Conservation (phyloP, 1,140 invertebrate genomes). For the Hesperophylax magnus region DNA sequence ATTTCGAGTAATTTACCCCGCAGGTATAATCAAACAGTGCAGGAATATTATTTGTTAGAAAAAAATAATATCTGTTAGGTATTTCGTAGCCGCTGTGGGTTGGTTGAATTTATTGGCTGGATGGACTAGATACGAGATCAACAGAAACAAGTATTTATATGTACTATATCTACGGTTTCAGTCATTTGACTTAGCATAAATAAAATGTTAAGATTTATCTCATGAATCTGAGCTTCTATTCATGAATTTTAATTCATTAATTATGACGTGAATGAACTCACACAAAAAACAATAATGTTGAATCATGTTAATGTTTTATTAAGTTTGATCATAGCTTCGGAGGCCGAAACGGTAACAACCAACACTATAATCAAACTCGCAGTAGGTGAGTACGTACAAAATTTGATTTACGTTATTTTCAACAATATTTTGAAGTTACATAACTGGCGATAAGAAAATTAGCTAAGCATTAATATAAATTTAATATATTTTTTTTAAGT, state of each 20-base stretch:
- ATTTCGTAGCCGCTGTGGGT: background rate
- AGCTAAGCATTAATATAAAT: too few relatives aligned
- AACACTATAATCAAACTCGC: too few relatives aligned
- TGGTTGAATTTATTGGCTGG: conserved; percentile 1
- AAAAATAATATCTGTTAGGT: conserved; percentile 13
- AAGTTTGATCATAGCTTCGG: too few relatives aligned
- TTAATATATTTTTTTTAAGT: too few relatives aligned
- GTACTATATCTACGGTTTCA: background rate
- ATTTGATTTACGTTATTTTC: too few relatives aligned
- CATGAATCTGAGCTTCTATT: background rate
- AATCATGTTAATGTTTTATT: too few relatives aligned
- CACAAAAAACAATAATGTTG: background rate
- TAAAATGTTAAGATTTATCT: conserved; percentile 24
- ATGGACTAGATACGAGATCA: conserved; percentile 5
- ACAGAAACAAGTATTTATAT: background rate
- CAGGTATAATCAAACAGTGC: conserved; percentile 20
- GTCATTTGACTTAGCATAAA: conserved; percentile 14
- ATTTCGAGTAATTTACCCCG: conserved; percentile 28
- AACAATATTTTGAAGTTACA: too few relatives aligned
- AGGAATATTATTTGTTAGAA: background rate
- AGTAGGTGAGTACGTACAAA: too few relatives aligned
- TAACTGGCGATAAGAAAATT: too few relatives aligned
- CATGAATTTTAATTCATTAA: conserved; percentile 30
- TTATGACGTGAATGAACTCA: conserved; percentile 1
- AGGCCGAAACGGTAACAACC: too few relatives aligned